Percentiles rank a stretch among this genome's conserved stretches.
Evolutionary conservation across 1,140 invertebrate species (phyloP).

Genomic region (Aricia agestis): DNA sequence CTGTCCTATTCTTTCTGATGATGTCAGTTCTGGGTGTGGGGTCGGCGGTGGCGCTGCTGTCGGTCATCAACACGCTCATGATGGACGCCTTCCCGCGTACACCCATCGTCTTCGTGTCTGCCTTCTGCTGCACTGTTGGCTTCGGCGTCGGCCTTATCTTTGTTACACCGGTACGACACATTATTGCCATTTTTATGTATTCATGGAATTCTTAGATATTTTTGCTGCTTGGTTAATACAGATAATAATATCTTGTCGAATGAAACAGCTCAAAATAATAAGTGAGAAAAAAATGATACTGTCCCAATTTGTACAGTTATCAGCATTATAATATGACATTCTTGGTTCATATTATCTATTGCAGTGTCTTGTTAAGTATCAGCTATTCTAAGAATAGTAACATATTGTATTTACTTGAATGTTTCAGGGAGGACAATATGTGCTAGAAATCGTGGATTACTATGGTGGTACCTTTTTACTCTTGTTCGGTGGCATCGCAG

Average conservation of each 20-base stretch:
- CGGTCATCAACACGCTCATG: conserved; percentile 82
- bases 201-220: too few species aligned
- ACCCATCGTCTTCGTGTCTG: conserved; percentile 77
- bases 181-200: too few species aligned
- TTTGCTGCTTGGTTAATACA: too few species aligned
- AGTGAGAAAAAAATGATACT: too few species aligned
- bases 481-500: conserved; percentile 83
- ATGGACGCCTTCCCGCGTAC: conserved; percentile 83
- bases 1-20: conserved; percentile 93
- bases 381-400: too few species aligned
- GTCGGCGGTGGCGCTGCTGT: conserved; percentile 82
- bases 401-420: conserved; percentile 9
- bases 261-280: too few species aligned
- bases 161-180: conserved; percentile 81
- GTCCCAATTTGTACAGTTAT: too few species aligned
- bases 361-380: too few species aligned
- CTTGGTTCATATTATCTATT: too few species aligned
- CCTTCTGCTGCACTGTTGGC: conserved; percentile 78
- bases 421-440: conserved; percentile 89
- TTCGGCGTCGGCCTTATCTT: conserved; percentile 84
- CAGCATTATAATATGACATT: too few species aligned
- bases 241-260: too few species aligned
- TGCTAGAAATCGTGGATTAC: conserved; percentile 89
- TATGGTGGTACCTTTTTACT: conserved; percentile 89
- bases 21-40: conserved; percentile 88